Evolutionary conservation across 2,113 vertebrate genomes (phyloP).

Genomic region (Poecilia latipinna): DNA sequence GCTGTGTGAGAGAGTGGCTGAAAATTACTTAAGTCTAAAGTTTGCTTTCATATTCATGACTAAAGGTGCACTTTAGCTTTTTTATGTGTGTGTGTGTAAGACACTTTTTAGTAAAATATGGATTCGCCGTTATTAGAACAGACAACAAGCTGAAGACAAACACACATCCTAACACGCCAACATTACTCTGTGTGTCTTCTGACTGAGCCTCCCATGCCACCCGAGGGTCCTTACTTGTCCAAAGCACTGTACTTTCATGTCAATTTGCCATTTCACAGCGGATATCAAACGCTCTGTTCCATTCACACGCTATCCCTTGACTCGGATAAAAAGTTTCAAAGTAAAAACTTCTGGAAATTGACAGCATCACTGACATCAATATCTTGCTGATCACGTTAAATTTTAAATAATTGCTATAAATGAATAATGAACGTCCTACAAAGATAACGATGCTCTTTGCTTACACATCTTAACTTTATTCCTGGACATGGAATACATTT

Average conservation of each 20-base stretch:
- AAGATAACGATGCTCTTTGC: too few species aligned
- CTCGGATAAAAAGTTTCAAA: conserved; percentile 31
- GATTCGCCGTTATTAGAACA: conserved; percentile 16
- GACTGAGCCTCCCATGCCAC: conserved; percentile 33
- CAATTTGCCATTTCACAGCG: conserved; percentile 56
- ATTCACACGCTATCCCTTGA: conserved; percentile 18
- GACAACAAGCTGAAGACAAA: conserved; percentile 33
- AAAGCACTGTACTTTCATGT: conserved; percentile 64
- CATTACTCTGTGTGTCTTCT: conserved; percentile 19
- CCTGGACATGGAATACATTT: too few species aligned
- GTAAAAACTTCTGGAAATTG: conserved; percentile 23
- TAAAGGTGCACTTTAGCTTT: not conserved
- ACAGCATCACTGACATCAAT: not conserved
- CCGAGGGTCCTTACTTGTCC: conserved; percentile 49
- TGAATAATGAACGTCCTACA: not conserved
- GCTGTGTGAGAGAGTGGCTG: conserved; percentile 16
- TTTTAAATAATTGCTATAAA: not conserved
- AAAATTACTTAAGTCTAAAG: not conserved
- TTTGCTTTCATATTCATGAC: conserved; percentile 25
- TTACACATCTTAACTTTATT: too few species aligned
- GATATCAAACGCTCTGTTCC: conserved; percentile 10
- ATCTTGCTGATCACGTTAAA: not conserved
- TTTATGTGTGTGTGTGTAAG: not conserved
- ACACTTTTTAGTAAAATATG: not conserved
- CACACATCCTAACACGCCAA: conserved; percentile 10